Evolutionary conservation across 2,797 vertebrate genomes (phyloP).

Genomic region (Gymnodraco acuticeps): DNA sequence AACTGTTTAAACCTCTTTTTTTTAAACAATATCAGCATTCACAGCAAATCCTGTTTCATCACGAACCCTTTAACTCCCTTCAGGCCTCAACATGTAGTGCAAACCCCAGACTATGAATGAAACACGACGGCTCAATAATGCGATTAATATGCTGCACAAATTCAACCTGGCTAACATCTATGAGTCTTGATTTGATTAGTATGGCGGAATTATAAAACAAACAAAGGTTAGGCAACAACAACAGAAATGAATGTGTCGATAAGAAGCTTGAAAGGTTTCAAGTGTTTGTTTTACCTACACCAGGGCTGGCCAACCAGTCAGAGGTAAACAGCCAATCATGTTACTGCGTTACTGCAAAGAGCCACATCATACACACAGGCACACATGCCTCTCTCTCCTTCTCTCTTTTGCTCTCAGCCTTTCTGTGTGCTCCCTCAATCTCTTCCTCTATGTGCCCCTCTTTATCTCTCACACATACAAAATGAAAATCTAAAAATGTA

Average conservation of each 20-base stretch:
- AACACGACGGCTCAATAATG: neutral
- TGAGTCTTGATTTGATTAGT: neutral
- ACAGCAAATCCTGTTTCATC: conserved; percentile 67
- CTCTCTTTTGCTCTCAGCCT: too few species aligned
- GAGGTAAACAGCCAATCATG: too few species aligned
- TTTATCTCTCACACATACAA: too few species aligned
- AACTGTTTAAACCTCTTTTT: conserved; percentile 62
- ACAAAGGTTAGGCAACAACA: neutral
- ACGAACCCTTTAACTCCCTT: conserved; percentile 41
- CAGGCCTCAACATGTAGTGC: neutral
- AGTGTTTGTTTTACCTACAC: too few species aligned
- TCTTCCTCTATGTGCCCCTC: too few species aligned
- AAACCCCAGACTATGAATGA: neutral
- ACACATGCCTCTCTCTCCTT: too few species aligned
- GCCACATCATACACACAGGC: too few species aligned
- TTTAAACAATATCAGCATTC: conserved; percentile 77
- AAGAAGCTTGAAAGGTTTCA: neutral
- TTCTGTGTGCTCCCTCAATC: too few species aligned
- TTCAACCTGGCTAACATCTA: neutral
- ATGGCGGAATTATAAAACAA: neutral
- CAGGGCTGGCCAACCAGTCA: too few species aligned
- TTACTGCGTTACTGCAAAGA: too few species aligned
- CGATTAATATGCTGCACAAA: neutral
- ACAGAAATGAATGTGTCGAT: neutral
- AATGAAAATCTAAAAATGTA: too few species aligned